These are phyloP conservation scores for Lathronympha strigana DNA, from an alignment of 2,888 invertebrate genomes.

Conservation along the genomic window DNA sequence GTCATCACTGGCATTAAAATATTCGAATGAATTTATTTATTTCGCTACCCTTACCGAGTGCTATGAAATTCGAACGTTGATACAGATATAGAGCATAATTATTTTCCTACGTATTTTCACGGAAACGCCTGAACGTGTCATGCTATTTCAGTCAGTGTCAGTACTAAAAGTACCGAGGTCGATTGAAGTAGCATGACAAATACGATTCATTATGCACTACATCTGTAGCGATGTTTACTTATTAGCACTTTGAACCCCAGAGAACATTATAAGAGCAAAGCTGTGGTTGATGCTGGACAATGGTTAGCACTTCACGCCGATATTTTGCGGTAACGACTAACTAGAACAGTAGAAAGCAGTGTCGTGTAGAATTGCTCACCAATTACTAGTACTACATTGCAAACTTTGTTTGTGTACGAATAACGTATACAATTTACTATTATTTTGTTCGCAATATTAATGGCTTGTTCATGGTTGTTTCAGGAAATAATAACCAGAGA, in stretches of 20 bases:
- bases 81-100: too few species aligned
- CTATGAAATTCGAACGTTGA: too few species aligned
- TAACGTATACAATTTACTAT: background rate
- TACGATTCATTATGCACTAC: too few species aligned
- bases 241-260: background rate
- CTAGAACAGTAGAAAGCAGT: slow-evolving; percentile 65
- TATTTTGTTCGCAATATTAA: background rate
- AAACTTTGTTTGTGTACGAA: slow-evolving; percentile 46
- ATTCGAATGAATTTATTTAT: too few species aligned
- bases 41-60: too few species aligned
- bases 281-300: slow-evolving; percentile 42
- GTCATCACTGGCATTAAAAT: too few species aligned
- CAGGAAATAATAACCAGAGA: slow-evolving; percentile 20
- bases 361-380: slow-evolving; percentile 56
- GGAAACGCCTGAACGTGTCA: too few species aligned
- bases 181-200: too few species aligned
- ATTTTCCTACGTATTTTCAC: too few species aligned
- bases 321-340: slow-evolving; percentile 53
- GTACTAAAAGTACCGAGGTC: too few species aligned
- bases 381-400: slow-evolving; percentile 45
- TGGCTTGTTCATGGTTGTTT: slow-evolving; percentile 26
- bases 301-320: slow-evolving; percentile 52
- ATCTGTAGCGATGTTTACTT: too few species aligned
- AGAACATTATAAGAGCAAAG: background rate
- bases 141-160: too few species aligned